phyloP scores from a whole-genome alignment of 2,888 invertebrate genomes.

The Pteria penguin region DNA sequence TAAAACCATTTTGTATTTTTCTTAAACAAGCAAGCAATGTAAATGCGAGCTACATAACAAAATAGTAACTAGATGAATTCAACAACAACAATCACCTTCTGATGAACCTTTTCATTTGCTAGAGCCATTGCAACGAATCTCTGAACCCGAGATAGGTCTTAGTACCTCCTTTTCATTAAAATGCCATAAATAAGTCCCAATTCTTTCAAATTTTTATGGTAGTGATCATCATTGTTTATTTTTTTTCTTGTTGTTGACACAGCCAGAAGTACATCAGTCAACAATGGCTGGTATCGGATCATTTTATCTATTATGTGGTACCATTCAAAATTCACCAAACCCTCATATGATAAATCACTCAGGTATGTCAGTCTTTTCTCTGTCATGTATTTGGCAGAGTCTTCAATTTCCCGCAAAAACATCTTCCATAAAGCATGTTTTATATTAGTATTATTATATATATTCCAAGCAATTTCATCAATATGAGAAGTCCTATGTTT shows the following conservation, averaged over 20 bases:
- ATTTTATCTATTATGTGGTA: neutral
- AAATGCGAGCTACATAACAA: no score
- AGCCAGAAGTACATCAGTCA: constrained; percentile 1
- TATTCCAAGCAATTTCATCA: no score
- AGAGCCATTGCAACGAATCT: neutral
- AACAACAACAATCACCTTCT: neutral
- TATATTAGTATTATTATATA: no score
- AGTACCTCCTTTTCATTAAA: neutral
- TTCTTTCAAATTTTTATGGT: neutral
- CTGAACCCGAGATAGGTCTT: constrained; percentile 9
- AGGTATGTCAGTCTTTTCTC: neutral
- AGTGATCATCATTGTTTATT: neutral
- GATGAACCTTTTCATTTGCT: constrained; percentile 13
- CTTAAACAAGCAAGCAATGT: no score
- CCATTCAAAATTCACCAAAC: constrained; percentile 1
- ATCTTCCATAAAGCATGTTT: no score
- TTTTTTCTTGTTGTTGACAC: neutral
- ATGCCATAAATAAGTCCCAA: neutral
- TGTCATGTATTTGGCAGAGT: no score
- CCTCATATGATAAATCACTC: neutral
- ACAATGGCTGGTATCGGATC: neutral
- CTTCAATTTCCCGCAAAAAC: no score
- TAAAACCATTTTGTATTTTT: no score
- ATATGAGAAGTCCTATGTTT: no score
- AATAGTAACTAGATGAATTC: no score